Conservation (phyloP, 2,888 invertebrate genomes). For the Amblyjoppa fuscipennis region DNA sequence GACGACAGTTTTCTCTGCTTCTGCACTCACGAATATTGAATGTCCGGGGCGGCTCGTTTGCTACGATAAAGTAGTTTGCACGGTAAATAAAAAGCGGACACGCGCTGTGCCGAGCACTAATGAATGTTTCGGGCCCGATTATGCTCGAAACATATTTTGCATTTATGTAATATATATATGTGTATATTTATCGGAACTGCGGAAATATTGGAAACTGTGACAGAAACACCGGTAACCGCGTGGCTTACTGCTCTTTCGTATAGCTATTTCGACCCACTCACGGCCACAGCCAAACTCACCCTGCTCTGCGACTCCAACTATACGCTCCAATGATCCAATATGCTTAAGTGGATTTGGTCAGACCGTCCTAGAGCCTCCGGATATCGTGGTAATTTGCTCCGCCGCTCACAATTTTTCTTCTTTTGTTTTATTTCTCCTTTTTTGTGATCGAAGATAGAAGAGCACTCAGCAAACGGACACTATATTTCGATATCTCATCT, state of each 20-base stretch:
- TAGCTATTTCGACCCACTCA: conserved; percentile 44
- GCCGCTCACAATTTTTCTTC: conserved; percentile 24
- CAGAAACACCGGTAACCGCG: conserved; percentile 21
- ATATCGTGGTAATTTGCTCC: conserved; percentile 53
- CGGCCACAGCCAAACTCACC: conserved; percentile 39
- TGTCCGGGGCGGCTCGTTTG: neutral
- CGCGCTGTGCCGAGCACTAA: conserved; percentile 13
- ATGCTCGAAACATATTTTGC: conserved; percentile 34
- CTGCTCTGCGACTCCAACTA: conserved; percentile 40
- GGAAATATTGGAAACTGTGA: conserved; percentile 54
- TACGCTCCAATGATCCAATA: conserved; percentile 75
- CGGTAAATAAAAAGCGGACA: conserved; percentile 12
- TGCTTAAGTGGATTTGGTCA: conserved; percentile 76
- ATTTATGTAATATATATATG: neutral
- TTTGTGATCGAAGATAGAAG: neutral
- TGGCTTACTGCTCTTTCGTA: conserved; percentile 15
- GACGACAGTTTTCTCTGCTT: conserved; percentile 18
- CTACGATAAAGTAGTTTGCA: neutral
- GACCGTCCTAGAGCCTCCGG: conserved; percentile 65
- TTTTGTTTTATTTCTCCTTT: neutral
- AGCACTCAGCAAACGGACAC: neutral
- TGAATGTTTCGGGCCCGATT: conserved; percentile 36
- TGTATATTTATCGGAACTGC: conserved; percentile 20
- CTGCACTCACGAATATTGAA: conserved; percentile 23
- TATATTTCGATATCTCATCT: neutral